A percentile compares a stretch with the other conserved stretches of the same genome.
Evolutionary conservation across 2,888 invertebrate species (phyloP).

Genomic region (Dryococelus australis): DNA sequence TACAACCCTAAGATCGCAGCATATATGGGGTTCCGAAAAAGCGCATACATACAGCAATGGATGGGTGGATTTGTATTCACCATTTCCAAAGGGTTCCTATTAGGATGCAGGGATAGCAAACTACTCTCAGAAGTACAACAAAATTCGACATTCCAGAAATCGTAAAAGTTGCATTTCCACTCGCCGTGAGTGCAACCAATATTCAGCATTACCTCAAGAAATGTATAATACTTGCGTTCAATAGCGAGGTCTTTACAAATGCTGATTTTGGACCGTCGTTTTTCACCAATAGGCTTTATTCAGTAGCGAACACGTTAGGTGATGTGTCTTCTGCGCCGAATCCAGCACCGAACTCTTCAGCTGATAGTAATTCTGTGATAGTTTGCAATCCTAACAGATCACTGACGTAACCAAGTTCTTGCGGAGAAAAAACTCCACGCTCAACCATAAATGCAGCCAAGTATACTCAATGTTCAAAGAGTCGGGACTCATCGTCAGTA

Average conservation of each 20-base stretch:
- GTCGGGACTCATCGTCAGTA: no score
- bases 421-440: no score
- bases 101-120: not conserved
- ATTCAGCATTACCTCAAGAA: not conserved
- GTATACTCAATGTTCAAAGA: no score
- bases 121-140: not conserved
- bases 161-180: slow-evolving; percentile 17
- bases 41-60: not conserved
- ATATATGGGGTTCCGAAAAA: not conserved
- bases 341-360: no score
- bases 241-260: not conserved
- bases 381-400: no score
- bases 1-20: no score
- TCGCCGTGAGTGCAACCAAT: not conserved
- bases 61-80: not conserved
- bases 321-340: not conserved
- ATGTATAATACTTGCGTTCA: not conserved
- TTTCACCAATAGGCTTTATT: not conserved
- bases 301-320: no score
- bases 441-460: no score
- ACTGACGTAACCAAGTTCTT: no score
- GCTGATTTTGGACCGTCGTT: not conserved
- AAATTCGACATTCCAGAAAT: not conserved
- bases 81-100: not conserved
- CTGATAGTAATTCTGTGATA: no score